Conservation (phyloP, 2,797 vertebrate species). For the Pelodytes ibericus region DNA sequence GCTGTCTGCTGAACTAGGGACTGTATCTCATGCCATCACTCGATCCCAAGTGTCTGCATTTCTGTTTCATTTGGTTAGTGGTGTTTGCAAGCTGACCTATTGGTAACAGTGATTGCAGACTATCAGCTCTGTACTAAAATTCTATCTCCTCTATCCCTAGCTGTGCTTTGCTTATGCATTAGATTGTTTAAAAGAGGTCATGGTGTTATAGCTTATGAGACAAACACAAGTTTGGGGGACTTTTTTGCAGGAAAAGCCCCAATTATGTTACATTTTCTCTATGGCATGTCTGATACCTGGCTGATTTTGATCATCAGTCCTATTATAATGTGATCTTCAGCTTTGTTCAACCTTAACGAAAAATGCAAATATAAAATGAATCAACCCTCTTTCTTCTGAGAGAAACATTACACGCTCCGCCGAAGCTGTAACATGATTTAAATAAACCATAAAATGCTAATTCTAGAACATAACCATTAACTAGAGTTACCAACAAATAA, state of each 20-base stretch:
- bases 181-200: too few relatives aligned
- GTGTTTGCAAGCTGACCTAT: too few relatives aligned
- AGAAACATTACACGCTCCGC: constrained; percentile 36
- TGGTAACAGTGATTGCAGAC: too few relatives aligned
- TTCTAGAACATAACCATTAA: constrained; percentile 29
- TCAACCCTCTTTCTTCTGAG: constrained; percentile 3
- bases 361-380: constrained; percentile 39
- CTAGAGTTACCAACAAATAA: constrained; percentile 7
- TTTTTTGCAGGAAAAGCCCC: too few relatives aligned
- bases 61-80: too few relatives aligned
- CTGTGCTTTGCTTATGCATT: too few relatives aligned
- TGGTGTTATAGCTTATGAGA: too few relatives aligned
- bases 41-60: too few relatives aligned
- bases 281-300: not conserved
- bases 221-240: too few relatives aligned
- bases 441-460: constrained; percentile 49
- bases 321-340: constrained; percentile 20
- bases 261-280: not conserved
- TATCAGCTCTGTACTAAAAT: not conserved
- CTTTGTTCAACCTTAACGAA: constrained; percentile 15
- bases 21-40: too few relatives aligned
- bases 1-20: too few relatives aligned
- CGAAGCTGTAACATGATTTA: constrained; percentile 37
- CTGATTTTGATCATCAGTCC: not conserved
- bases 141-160: too few relatives aligned